Evolutionary conservation across 2,797 vertebrate genomes (phyloP), one percentile per base, ranked within the genome.

Genomic region (Nothura maculosa): DNA sequence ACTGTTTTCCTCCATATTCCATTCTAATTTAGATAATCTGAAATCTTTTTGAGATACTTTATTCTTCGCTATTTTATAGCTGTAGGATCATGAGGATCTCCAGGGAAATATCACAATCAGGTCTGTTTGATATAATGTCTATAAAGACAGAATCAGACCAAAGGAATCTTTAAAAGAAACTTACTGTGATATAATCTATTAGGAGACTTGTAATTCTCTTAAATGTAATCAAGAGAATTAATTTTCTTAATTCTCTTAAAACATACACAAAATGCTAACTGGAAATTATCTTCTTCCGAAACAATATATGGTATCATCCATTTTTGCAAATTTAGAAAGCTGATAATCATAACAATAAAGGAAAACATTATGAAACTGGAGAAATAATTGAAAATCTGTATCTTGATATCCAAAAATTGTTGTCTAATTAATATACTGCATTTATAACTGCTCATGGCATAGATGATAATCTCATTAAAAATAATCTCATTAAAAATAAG

Each of bases 101-200:
- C 67, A 70, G 36, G 74, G 70, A 93, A 92, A 86, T 80, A 88
- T 30, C 67, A 58, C 38, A 67, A 90, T 84, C 52, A 84, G 10
- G 30, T 13, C 76, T 86, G 28, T 92, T 60, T 79, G 87, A 94
- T 58, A 85, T 66, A 81, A 6, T 83, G 52, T 38, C 80, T 74
- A 43, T 72, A 93, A 92, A 86, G 68, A 55, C 22, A 81, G 42
- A 90, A 81, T 89, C 21, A 55, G 62, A 64, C 55, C 40, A 42
- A 63, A 81, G 62, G 66, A 72, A 81, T 54, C 57, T 81, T 82
- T 76, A 81, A 77, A 74, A 73, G 63, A 88, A 91, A 57, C 28
- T 60, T 79, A 66, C 12, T 52, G 32, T 61, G 27, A 84, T 80
- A 66, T 48, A 17, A 34, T 27, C 45, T 36, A 18, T 86, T 74